phyloP scores from a whole-genome alignment of 37 sponge, comb jelly and placozoan genomes.

The Petrosia ficiformis region DNA sequence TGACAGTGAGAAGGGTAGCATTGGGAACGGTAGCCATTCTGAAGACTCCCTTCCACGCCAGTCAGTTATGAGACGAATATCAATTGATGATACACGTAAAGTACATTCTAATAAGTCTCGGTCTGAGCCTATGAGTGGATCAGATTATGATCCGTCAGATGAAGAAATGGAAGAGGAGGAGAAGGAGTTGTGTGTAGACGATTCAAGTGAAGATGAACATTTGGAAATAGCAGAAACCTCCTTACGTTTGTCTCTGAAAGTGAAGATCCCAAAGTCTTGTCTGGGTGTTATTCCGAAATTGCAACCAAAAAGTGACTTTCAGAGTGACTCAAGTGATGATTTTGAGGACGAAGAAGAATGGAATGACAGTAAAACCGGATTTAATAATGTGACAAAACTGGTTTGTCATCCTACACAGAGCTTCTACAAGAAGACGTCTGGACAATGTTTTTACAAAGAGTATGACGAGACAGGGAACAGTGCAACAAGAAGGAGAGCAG shows the following conservation, averaged over 20 bases:
- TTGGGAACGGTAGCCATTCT: background rate
- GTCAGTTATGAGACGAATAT: background rate
- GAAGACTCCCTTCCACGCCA: slow-evolving; percentile 1
- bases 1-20: no score
- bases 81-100: no score
- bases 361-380: slow-evolving; percentile 14
- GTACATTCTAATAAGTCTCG: no score
- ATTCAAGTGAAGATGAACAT: background rate
- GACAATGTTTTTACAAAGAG: slow-evolving; percentile 1
- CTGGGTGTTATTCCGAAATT: background rate
- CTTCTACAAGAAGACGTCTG: background rate
- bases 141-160: background rate
- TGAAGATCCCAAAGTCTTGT: background rate
- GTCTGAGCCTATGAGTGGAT: background rate
- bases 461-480: background rate
- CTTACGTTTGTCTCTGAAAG: background rate
- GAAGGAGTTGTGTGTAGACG: background rate
- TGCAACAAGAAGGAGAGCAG: background rate
- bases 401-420: background rate
- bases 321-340: background rate
- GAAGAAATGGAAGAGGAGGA: background rate
- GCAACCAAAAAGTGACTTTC: background rate
- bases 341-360: background rate
- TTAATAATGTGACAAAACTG: background rate
- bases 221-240: no score